phyloP scores from a whole-genome alignment of 1,140 invertebrate species.

The Triops longicaudatus region DNA sequence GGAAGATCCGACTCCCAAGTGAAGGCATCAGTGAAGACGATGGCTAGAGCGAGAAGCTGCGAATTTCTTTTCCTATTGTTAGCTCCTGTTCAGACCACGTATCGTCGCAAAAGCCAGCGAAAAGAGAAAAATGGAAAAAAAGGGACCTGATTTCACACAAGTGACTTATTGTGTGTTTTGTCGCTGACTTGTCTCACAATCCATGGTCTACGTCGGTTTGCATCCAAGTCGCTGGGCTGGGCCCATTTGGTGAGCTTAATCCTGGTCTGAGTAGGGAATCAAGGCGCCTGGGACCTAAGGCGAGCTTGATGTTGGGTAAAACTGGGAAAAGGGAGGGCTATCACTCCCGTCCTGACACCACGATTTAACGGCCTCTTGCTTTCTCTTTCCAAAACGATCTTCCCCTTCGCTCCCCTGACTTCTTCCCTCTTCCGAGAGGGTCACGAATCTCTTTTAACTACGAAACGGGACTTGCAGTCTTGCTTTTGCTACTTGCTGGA shows the following conservation, averaged over 20 bases:
- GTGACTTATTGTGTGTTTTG: too few species aligned
- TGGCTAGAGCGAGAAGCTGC: background rate
- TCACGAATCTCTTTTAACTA: conserved; percentile 1
- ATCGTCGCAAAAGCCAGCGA: too few species aligned
- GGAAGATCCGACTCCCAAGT: background rate
- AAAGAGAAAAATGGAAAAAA: too few species aligned
- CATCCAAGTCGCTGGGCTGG: background rate
- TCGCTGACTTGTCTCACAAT: too few species aligned
- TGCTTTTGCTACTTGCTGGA: background rate
- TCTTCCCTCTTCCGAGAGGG: background rate
- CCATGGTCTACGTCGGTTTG: background rate
- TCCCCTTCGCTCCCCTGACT: background rate
- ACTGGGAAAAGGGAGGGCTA: background rate
- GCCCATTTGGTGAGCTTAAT: conserved; percentile 4
- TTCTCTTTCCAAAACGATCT: conserved; percentile 7
- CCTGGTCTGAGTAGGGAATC: conserved; percentile 7
- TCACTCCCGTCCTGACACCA: conserved; percentile 13
- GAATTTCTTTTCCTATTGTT: background rate
- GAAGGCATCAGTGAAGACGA: background rate
- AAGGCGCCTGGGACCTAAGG: background rate
- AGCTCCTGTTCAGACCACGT: too few species aligned
- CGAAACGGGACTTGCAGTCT: background rate
- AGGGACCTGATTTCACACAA: too few species aligned
- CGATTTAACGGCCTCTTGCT: conserved; percentile 14
- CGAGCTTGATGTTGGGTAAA: background rate